Conservation (phyloP, 2,797 vertebrate genomes). For the Psittacula derbiana region DNA sequence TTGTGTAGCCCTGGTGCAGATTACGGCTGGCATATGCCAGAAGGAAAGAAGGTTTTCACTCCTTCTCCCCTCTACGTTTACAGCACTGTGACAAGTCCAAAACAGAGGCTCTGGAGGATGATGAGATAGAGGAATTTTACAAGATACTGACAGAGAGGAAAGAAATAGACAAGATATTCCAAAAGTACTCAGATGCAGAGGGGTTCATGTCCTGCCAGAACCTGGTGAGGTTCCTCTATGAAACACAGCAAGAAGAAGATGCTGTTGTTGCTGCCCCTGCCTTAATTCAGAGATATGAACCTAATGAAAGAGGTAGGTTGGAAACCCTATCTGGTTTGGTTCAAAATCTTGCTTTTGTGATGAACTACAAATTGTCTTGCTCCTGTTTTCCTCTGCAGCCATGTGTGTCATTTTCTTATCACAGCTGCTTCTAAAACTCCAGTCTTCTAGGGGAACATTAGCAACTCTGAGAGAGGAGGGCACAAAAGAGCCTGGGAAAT, state of each 20-base stretch:
- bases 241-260: conserved; percentile 83
- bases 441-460: neutral
- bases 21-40: conserved; percentile 63
- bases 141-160: conserved; percentile 85
- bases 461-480: neutral
- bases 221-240: conserved; percentile 82
- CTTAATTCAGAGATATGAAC: conserved; percentile 89
- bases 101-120: conserved; percentile 86
- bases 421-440: neutral
- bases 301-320: conserved; percentile 82
- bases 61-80: conserved; percentile 60
- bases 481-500: neutral
- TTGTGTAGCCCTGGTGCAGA: conserved; percentile 71
- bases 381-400: neutral
- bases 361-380: neutral
- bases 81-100: conserved; percentile 91
- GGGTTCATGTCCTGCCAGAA: conserved; percentile 81
- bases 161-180: conserved; percentile 87
- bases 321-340: neutral
- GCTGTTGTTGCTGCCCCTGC: conserved; percentile 74
- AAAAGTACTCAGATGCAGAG: conserved; percentile 56
- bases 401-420: neutral
- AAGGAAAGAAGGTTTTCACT: conserved; percentile 70
- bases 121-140: conserved; percentile 92
- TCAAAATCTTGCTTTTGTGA: neutral